Percentiles rank a stretch among this genome's conserved stretches.
Evolutionary conservation across 2,797 vertebrate genomes (phyloP).

Genomic region (Ctenopoma kingsleyae): DNA sequence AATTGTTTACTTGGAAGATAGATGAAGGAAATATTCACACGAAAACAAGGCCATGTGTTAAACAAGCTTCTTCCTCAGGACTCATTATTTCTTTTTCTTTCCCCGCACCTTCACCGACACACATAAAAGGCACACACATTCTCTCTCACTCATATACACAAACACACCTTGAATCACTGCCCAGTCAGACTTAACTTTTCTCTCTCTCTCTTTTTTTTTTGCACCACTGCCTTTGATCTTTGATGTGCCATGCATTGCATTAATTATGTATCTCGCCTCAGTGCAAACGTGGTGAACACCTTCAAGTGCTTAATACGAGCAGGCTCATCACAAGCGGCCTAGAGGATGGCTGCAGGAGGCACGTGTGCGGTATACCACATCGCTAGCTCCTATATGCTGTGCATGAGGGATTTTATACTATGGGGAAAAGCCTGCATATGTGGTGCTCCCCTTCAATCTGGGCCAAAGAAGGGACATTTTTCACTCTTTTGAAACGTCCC

Average conservation of each 20-base stretch:
- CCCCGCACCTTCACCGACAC: conserved; percentile 12
- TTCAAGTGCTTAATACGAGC: conserved; percentile 72
- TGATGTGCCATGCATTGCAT: conserved; percentile 81
- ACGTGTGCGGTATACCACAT: conserved; percentile 12
- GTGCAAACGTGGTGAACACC: conserved; percentile 72
- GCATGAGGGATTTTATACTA: conserved; percentile 48
- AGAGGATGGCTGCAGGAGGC: conserved; percentile 71
- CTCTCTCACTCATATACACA: conserved; percentile 29
- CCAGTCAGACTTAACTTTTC: conserved; percentile 72
- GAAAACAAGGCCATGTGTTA: conserved; percentile 4
- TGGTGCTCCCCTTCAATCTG: conserved; percentile 34
- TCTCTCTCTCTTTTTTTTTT: conserved; percentile 51
- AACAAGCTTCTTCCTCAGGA: conserved; percentile 15
- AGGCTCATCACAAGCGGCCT: conserved; percentile 68
- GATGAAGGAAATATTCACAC: conserved; percentile 19
- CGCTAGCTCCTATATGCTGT: conserved; percentile 29
- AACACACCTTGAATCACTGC: conserved; percentile 68
- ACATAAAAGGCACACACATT: neutral
- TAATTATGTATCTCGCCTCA: conserved; percentile 83
- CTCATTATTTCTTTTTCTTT: neutral
- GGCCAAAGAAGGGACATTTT: conserved; percentile 47
- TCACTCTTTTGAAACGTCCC: conserved; percentile 39
- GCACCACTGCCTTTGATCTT: conserved; percentile 82
- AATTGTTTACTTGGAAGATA: conserved; percentile 28
- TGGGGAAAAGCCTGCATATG: conserved; percentile 26